Conservation (phyloP, 2,797 vertebrate species). For the Periparus ater region DNA sequence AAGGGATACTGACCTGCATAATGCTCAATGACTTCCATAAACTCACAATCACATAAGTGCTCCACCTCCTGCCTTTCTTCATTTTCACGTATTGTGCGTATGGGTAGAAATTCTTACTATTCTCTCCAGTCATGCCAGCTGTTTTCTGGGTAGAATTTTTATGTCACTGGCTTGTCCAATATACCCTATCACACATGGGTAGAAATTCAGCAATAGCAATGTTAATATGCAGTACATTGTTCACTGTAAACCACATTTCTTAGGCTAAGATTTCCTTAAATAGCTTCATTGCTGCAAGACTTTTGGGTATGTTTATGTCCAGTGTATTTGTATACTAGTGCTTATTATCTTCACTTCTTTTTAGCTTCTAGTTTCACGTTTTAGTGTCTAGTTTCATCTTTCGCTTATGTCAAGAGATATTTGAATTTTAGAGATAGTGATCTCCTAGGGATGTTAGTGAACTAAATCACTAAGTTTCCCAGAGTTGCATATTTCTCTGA, state of each 20-base stretch:
- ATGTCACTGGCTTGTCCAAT: neutral
- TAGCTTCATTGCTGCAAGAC: neutral
- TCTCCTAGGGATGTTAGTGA: neutral
- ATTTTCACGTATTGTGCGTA: fast-evolving
- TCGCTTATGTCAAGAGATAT: neutral
- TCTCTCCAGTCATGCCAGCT: neutral
- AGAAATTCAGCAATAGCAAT: neutral
- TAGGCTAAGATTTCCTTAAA: neutral
- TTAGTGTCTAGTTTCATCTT: neutral
- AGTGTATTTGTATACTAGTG: neutral
- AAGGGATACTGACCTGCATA: neutral
- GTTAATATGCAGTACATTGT: neutral
- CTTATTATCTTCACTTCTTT: neutral
- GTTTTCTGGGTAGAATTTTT: neutral
- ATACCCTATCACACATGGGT: neutral
- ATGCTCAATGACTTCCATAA: neutral
- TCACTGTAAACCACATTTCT: neutral
- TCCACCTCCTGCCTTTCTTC: neutral
- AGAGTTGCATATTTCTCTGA: neutral
- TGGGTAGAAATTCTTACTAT: neutral
- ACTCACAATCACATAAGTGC: neutral
- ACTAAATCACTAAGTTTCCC: neutral
- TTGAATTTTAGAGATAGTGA: neutral
- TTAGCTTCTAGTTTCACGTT: neutral
- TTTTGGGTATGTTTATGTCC: neutral